phyloP scores from a whole-genome alignment of 2,888 invertebrate genomes.

The Luffia ferchaultella region DNA sequence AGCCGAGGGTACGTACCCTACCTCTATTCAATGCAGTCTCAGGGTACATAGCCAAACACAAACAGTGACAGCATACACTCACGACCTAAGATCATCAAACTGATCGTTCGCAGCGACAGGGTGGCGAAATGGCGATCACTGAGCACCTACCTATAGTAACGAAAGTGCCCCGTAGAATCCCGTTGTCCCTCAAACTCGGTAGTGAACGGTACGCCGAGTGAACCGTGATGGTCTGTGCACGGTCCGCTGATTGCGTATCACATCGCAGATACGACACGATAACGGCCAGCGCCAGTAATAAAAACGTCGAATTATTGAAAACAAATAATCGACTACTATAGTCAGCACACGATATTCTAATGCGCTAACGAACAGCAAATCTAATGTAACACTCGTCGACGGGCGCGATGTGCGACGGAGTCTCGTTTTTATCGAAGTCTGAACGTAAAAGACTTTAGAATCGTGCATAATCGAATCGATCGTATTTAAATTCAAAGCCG shows the following conservation, averaged over 20 bases:
- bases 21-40: constrained; percentile 8
- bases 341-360: too few relatives aligned
- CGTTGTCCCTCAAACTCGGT: background rate
- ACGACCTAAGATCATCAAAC: constrained; percentile 19
- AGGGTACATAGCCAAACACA: background rate
- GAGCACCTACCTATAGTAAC: too few relatives aligned
- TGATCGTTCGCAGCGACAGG: constrained; percentile 19
- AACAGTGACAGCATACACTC: constrained; percentile 14
- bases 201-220: background rate
- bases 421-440: background rate
- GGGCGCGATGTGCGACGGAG: too few relatives aligned
- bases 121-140: constrained; percentile 23
- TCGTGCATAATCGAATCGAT: background rate
- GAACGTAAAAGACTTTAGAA: background rate
- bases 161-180: too few relatives aligned
- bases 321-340: background rate
- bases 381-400: too few relatives aligned
- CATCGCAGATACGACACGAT: background rate
- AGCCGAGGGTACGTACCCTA: constrained; percentile 85
- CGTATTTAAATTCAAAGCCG: background rate
- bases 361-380: too few relatives aligned
- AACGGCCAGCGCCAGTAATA: background rate
- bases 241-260: background rate
- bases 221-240: background rate
- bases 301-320: background rate